These are phyloP conservation scores for Chiloscyllium plagiosum DNA, from an alignment of 2,113 vertebrate species.

Conservation along the genomic window DNA sequence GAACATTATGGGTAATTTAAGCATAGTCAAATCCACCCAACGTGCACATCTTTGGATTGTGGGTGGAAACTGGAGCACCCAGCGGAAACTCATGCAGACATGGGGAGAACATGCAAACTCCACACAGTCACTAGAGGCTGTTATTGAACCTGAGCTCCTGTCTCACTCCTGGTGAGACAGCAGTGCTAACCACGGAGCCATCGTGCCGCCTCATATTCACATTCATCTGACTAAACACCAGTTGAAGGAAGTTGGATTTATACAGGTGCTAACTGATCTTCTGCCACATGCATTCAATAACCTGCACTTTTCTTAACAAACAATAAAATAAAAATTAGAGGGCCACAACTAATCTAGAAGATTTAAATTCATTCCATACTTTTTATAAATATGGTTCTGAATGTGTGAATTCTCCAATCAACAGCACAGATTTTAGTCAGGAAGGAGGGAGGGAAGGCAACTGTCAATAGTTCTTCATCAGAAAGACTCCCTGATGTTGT, in stretches of 20 bases:
- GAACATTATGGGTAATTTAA: too few species aligned
- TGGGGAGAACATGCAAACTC: too few species aligned
- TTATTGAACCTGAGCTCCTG: too few species aligned
- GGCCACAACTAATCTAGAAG: not conserved
- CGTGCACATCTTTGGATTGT: too few species aligned
- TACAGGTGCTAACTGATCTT: not conserved
- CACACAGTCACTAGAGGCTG: too few species aligned
- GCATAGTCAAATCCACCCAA: too few species aligned
- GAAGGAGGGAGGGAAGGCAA: not conserved
- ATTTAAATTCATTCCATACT: not conserved
- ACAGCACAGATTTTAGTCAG: not conserved
- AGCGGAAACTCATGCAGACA: too few species aligned
- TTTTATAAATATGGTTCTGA: not conserved
- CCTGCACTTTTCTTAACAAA: not conserved
- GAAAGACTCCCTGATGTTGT: not conserved
- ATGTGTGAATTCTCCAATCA: not conserved
- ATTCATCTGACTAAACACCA: not conserved
- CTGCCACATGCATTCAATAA: not conserved
- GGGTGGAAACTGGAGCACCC: too few species aligned
- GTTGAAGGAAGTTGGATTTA: not conserved
- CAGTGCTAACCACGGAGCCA: too few species aligned
- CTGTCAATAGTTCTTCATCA: not conserved
- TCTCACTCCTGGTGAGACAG: too few species aligned
- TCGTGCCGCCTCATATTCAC: too few species aligned
- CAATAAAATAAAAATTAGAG: not conserved